phyloP scores from a whole-genome alignment of 2,888 invertebrate species.

The Neuroscelio doddi region DNA sequence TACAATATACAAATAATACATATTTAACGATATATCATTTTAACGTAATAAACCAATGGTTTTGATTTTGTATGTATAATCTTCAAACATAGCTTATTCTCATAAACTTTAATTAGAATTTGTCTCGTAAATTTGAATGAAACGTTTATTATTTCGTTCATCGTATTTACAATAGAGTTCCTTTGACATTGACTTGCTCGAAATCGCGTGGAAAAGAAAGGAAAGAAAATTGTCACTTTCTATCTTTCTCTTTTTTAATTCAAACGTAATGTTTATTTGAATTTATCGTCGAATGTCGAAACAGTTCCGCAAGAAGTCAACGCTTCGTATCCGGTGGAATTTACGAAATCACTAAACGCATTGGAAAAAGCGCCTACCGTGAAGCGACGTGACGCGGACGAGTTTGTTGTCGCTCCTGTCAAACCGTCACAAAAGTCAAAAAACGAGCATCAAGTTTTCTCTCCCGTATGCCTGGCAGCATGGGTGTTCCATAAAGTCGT shows the following conservation, averaged over 20 bases:
- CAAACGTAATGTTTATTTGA: conserved; percentile 61
- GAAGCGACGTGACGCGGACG: conserved; percentile 52
- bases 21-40: too few species aligned
- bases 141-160: too few species aligned
- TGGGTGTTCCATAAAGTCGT: not conserved
- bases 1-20: too few species aligned
- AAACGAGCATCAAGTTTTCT: conserved; percentile 1
- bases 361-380: conserved; percentile 14
- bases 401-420: conserved; percentile 58
- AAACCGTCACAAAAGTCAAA: conserved; percentile 19
- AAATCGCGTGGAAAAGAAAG: not conserved
- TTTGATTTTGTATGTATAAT: too few species aligned
- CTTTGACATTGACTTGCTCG: not conserved
- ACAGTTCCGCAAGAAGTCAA: conserved; percentile 49
- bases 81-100: too few species aligned
- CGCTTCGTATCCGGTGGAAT: conserved; percentile 54
- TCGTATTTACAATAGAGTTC: too few species aligned
- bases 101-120: too few species aligned
- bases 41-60: too few species aligned
- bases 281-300: conserved; percentile 58
- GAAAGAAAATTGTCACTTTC: not conserved
- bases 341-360: conserved; percentile 32
- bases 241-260: conserved; percentile 40
- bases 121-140: too few species aligned
- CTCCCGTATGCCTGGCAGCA: not conserved